Percentiles rank a stretch among this genome's conserved stretches.
Evolutionary conservation across 2,797 vertebrate genomes (phyloP).

Genomic region (Vultur gryphus): DNA sequence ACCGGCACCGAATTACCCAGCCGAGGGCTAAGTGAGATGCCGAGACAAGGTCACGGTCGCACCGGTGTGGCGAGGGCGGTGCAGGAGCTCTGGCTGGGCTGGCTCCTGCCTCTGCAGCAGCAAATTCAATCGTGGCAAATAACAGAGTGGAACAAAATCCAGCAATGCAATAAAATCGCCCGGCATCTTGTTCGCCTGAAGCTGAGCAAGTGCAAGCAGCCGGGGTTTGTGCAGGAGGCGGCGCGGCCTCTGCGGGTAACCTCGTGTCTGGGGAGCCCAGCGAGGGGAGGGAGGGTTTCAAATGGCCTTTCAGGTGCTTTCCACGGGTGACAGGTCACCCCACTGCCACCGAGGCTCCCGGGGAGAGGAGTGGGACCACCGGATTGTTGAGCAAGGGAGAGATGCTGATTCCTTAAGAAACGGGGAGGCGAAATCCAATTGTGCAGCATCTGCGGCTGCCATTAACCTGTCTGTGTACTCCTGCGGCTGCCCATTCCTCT

Average conservation of each 20-base stretch:
- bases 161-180: conserved; percentile 65
- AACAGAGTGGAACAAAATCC: conserved; percentile 69
- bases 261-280: background rate
- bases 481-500: background rate
- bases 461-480: conserved; percentile 74
- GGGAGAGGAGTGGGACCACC: accelerated
- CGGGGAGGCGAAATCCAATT: conserved; percentile 63
- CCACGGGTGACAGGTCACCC: background rate
- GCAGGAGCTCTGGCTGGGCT: background rate
- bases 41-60: conserved; percentile 16
- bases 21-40: background rate
- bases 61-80: background rate
- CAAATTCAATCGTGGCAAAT: conserved; percentile 12
- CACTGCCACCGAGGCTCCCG: accelerated
- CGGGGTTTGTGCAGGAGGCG: background rate
- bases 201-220: conserved; percentile 38
- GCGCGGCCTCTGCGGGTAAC: background rate
- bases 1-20: accelerated
- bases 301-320: background rate
- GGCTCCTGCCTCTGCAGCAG: background rate
- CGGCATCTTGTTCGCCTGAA: conserved; percentile 62
- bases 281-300: background rate
- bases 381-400: conserved; percentile 3
- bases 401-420: conserved; percentile 31
- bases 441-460: conserved; percentile 34